Evolutionary conservation across 2,888 invertebrate species (phyloP), one percentile per base, ranked within the genome.

Genomic region (Erpobdella octoculata): DNA sequence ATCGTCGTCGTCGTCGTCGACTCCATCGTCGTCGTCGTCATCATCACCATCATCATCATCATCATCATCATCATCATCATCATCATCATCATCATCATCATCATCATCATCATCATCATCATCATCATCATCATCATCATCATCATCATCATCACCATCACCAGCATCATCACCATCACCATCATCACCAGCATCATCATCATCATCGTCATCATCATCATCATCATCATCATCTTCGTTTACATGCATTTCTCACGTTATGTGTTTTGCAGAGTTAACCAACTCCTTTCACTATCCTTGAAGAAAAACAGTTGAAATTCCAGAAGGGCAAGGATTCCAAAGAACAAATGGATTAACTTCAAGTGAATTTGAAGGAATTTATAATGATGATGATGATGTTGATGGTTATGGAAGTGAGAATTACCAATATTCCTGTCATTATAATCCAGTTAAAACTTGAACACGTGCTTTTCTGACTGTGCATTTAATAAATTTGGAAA

Each of bases 21-120:
- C 67, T 46, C 25, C 67, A 67, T 67, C 67, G 31, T 67, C 48
- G 25, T 67, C 67, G 28, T 67, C 48, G 28, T 67, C 48, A 67
- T 67, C 67, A 67, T 67, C 67, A 15, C 46, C 46, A 25, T 46
- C 67, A 33, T 41, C 28, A 67, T 67, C 67, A 46, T 67, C 48
- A 46, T 67, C 53, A 46, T 38, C 67, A n/a, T 41, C 67, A 38
- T 46, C 41, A 28, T 28, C 67, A n/a, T 46, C 67, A 66, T 66
- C 66, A 41, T 66, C 31, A 41, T 67, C 67, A 67, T 67, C 31
- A 38, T 21, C 67, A 67, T 38, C 67, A 66, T 66, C 38, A 66
- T 37, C 36, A 66, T 66, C 38, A 35, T 33, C 33, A 62, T 62
- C 62, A 33, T 62, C 62, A 62, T 62, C 62, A 33, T 62, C 62